phyloP scores from a whole-genome alignment of 2,888 invertebrate species.

The Neocrepidodera transversa region DNA sequence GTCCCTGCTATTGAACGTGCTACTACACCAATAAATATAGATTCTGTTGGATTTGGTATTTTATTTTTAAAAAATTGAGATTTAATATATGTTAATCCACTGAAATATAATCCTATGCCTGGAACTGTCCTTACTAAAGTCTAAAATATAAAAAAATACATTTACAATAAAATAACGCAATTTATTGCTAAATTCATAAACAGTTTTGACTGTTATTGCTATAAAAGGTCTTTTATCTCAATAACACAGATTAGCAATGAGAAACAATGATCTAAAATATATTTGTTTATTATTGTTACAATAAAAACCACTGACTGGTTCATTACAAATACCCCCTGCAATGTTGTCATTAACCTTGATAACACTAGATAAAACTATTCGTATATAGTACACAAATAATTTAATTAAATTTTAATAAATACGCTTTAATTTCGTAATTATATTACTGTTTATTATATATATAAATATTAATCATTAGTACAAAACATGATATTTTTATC shows the following conservation, averaged over 20 bases:
- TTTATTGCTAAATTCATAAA: too few species aligned
- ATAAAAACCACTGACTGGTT: too few species aligned
- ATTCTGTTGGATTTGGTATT: slow-evolving; percentile 16
- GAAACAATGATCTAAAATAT: too few species aligned
- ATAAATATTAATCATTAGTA: neutral
- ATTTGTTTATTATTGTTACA: too few species aligned
- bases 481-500: too few species aligned
- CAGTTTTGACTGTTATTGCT: too few species aligned
- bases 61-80: slow-evolving; percentile 14
- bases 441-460: neutral
- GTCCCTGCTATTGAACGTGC: slow-evolving; percentile 24
- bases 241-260: too few species aligned
- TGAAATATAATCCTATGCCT: slow-evolving; percentile 27
- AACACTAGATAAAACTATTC: neutral
- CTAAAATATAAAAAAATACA: slow-evolving; percentile 10
- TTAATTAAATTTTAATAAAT: neutral
- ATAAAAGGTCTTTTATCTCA: too few species aligned
- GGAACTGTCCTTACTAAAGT: slow-evolving; percentile 24
- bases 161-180: too few species aligned
- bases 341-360: slow-evolving; percentile 2
- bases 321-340: slow-evolving; percentile 7
- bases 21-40: slow-evolving; percentile 17
- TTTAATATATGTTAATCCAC: slow-evolving; percentile 17
- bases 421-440: neutral
- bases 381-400: neutral